A percentile compares a stretch with the other conserved stretches of the same genome.
These are phyloP conservation scores for Micrasema minimum DNA, from an alignment of 1,140 invertebrate species.

Conservation along the genomic window DNA sequence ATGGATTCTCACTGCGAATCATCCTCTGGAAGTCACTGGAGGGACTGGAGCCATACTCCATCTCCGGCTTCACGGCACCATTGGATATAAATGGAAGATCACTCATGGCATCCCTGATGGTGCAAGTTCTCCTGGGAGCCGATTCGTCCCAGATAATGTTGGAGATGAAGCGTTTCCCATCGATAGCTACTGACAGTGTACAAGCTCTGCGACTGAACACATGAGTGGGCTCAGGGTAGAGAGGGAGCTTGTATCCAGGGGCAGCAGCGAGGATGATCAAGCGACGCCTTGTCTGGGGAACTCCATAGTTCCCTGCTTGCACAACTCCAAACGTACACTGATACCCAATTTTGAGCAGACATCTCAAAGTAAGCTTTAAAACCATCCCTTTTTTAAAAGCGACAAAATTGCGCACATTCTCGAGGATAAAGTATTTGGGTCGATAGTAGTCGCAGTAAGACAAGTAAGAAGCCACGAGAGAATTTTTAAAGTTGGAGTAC, in stretches of 20 bases:
- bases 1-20: constrained; percentile 72
- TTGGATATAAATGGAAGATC: constrained; percentile 84
- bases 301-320: constrained; percentile 88
- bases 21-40: constrained; percentile 82
- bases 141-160: constrained; percentile 66
- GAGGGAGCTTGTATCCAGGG: constrained; percentile 81
- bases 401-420: constrained; percentile 90
- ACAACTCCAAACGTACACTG: constrained; percentile 88
- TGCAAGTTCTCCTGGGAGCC: constrained; percentile 79
- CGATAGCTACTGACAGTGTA: constrained; percentile 78
- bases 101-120: constrained; percentile 83
- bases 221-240: constrained; percentile 84
- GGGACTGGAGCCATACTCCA: constrained; percentile 78
- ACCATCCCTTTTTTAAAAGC: constrained; percentile 84
- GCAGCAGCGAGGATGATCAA: constrained; percentile 87
- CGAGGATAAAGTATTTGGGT: constrained; percentile 86
- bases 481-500: constrained; percentile 91
- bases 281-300: constrained; percentile 83
- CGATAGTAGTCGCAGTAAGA: constrained; percentile 90
- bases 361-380: constrained; percentile 82
- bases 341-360: constrained; percentile 86
- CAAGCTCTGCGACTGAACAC: constrained; percentile 81
- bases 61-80: constrained; percentile 76
- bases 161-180: constrained; percentile 71
- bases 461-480: constrained; percentile 84